phyloP scores from a whole-genome alignment of 2,888 invertebrate species.

The Hybos culiciformis region DNA sequence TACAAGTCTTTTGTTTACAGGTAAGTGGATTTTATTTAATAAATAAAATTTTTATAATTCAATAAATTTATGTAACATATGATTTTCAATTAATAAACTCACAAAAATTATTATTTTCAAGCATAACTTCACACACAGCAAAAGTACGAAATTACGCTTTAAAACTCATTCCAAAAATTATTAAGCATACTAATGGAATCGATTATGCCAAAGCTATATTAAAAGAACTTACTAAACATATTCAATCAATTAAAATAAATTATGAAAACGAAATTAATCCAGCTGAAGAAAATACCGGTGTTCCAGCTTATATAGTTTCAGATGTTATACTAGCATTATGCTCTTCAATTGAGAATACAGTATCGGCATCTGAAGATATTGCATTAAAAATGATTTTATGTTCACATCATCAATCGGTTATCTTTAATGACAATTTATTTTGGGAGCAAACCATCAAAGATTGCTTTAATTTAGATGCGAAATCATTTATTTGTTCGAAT shows the following conservation, averaged over 20 bases:
- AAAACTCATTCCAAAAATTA: conserved; percentile 45
- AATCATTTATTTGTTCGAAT: conserved; percentile 45
- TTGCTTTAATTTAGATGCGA: conserved; percentile 26
- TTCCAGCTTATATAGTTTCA: conserved; percentile 24
- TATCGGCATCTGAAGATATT: conserved; percentile 42
- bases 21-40: too few species aligned
- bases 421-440: conserved; percentile 42
- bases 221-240: conserved; percentile 48
- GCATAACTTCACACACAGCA: conserved; percentile 49
- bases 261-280: conserved; percentile 23
- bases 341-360: conserved; percentile 20
- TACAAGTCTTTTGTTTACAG: conserved; percentile 58
- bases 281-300: conserved; percentile 19
- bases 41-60: too few species aligned
- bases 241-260: conserved; percentile 47
- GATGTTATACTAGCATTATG: conserved; percentile 27
- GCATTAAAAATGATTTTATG: conserved; percentile 54
- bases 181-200: conserved; percentile 45
- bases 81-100: too few species aligned
- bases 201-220: conserved; percentile 49
- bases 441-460: conserved; percentile 53
- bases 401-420: conserved; percentile 61
- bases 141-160: conserved; percentile 49
- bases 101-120: too few species aligned
- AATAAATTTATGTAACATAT: too few species aligned